Conservation (phyloP, 2,888 invertebrate genomes). For the Margaritifera margaritifera region DNA sequence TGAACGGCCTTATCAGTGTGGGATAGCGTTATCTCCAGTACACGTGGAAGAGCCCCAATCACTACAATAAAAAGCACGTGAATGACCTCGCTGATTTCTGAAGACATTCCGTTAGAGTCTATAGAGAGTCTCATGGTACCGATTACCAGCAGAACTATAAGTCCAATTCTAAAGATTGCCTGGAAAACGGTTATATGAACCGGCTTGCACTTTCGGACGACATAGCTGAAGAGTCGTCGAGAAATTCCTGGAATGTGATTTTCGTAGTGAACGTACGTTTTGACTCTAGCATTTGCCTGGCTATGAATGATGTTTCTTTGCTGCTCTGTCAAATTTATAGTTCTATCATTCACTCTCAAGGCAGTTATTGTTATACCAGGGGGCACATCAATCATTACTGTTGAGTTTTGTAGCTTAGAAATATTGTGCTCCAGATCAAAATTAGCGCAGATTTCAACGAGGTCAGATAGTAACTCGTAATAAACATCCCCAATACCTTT, state of each 20-base stretch:
- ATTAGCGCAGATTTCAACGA: conserved; percentile 8
- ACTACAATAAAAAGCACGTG: conserved; percentile 27
- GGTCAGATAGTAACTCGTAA: conserved; percentile 21
- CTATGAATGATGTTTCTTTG: too few relatives aligned
- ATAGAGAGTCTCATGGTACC: conserved; percentile 6
- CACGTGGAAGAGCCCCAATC: conserved; percentile 21
- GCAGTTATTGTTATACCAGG: too few relatives aligned
- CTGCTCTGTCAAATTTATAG: too few relatives aligned
- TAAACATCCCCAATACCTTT: conserved; percentile 14
- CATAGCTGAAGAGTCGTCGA: conserved; percentile 9
- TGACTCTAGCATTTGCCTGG: too few relatives aligned
- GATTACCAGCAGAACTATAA: conserved; percentile 8
- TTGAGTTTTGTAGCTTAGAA: conserved; percentile 3
- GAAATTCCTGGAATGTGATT: conserved; percentile 17
- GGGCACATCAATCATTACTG: background rate
- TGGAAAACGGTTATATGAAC: conserved; percentile 17
- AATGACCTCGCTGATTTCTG: conserved; percentile 22
- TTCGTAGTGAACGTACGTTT: background rate
- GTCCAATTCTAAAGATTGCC: conserved; percentile 8
- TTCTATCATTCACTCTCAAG: too few relatives aligned
- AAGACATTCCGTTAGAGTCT: conserved; percentile 3
- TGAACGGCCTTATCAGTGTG: conserved; percentile 13
- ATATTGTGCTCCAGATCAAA: conserved; percentile 7
- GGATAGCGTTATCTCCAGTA: conserved; percentile 21
- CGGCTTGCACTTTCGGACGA: conserved; percentile 11